These are phyloP conservation scores for Aplysina aerophoba DNA, from an alignment of 37 sponge, comb jelly and placozoan genomes.

Conservation along the genomic window DNA sequence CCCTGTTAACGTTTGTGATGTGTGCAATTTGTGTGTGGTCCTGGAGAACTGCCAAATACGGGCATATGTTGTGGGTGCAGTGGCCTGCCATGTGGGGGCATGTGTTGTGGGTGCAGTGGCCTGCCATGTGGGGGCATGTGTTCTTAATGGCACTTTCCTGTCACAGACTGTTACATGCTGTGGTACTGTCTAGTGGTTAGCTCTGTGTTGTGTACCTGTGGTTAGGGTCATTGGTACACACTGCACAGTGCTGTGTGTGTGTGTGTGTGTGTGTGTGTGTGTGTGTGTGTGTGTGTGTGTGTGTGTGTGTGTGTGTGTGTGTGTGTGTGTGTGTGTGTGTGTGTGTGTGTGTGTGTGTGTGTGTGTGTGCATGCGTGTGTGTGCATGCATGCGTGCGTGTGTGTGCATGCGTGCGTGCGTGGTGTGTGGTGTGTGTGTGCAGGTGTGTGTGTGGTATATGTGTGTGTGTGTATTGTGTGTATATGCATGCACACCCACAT, in stretches of 20 bases:
- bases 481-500: not conserved
- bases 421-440: constrained; percentile 34
- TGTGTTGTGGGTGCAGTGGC: too few species aligned
- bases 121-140: too few species aligned
- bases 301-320: constrained; percentile 28
- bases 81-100: too few species aligned
- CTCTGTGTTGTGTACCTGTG: not conserved
- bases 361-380: not conserved
- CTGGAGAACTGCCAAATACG: too few species aligned
- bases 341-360: constrained; percentile 21
- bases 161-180: too few species aligned
- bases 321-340: constrained; percentile 36
- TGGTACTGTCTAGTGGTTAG: too few species aligned
- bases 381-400: constrained; percentile 39
- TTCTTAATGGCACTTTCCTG: too few species aligned
- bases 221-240: not conserved
- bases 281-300: constrained; percentile 15
- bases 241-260: not conserved
- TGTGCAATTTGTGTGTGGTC: too few species aligned
- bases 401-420: constrained; percentile 22
- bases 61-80: too few species aligned
- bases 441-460: constrained; percentile 21
- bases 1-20: too few species aligned
- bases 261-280: constrained; percentile 46
- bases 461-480: not conserved